A percentile compares a stretch with the other conserved stretches of the same genome.
Evolutionary conservation across 2,888 invertebrate species (phyloP).

Genomic region (Corbicula japonica): DNA sequence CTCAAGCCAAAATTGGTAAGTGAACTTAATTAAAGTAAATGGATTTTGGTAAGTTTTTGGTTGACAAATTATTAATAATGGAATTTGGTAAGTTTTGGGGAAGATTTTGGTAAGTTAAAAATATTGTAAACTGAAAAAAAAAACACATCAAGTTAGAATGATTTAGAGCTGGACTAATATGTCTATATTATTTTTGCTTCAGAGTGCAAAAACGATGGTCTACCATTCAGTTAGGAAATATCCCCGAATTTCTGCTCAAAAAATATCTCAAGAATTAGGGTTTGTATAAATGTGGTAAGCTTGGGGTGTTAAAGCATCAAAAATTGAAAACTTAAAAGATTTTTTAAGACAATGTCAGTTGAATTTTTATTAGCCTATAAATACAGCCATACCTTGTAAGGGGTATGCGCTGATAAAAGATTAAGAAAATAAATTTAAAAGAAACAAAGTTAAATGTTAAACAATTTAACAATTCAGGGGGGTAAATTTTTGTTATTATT

Average conservation of each 20-base stretch:
- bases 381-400: conserved; percentile 39
- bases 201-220: conserved; percentile 72
- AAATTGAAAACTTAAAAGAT: conserved; percentile 2
- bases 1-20: no score
- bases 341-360: background rate
- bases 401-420: conserved; percentile 26
- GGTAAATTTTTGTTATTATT: conserved; percentile 13
- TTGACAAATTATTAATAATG: no score
- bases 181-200: conserved; percentile 75
- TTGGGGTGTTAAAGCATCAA: conserved; percentile 40
- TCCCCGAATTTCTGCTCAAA: conserved; percentile 45
- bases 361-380: background rate
- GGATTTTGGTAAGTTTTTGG: no score
- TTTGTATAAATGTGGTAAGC: conserved; percentile 81
- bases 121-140: background rate
- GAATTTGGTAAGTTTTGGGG: conserved; percentile 31
- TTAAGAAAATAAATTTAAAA: no score
- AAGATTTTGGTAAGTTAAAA: conserved; percentile 24
- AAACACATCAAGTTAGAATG: background rate
- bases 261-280: conserved; percentile 68
- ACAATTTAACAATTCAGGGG: no score
- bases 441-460: no score
- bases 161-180: conserved; percentile 64
- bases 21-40: no score
- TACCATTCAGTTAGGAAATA: conserved; percentile 57